Base-by-base conservation (phyloP, 2,113 vertebrate species). In the human region DNA sequence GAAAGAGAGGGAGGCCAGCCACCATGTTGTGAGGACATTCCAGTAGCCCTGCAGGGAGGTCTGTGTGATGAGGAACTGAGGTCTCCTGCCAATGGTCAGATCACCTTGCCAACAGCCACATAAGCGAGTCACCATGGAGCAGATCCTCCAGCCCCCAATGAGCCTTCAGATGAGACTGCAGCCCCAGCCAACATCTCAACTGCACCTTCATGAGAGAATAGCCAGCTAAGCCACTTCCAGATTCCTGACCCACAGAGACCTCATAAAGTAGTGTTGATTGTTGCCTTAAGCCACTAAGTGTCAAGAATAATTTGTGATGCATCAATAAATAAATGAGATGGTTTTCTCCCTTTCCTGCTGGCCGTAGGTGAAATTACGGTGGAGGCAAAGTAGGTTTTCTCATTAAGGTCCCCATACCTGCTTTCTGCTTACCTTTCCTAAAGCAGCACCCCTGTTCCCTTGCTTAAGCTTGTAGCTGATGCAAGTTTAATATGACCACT, bases 21-120 rank as follows among this genome's bases (percentile, higher is more conserved):
- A 3, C 80, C 23, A 61, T 35, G 59, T 22, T 78, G n/a, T 35
- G 14, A 68, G 57, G 75, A 43, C 1, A 9, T 45, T 59, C 43
- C 32, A 55, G 87, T 25, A 40, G 38, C 17, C 57, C 17, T 16
- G 2, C 6, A 3, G 11, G 48, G 30, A 72, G 55, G 27, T 3
- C 30, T 6, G 0, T 10, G 22, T 27, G 38, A 13, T 20, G 72
- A 68, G n/a, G 40, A n/a, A 16, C 9, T 2, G 76, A 89, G 25
- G 43, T 45, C 20, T 57, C 72, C 35, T 14, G 20, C 61, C 22
- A 43, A 0, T 0, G 8, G 76, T 6, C 4, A 2, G 76, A 5
- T 27, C 57, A 27, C 52, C 81, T 23, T 48, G 23, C 50, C 50
- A 17, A 25, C 0, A 38, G 48, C 17, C 85, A 12, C 0, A 3